These are phyloP conservation scores for Podargus strigoides DNA, from an alignment of 2,797 vertebrate species.

Conservation along the genomic window DNA sequence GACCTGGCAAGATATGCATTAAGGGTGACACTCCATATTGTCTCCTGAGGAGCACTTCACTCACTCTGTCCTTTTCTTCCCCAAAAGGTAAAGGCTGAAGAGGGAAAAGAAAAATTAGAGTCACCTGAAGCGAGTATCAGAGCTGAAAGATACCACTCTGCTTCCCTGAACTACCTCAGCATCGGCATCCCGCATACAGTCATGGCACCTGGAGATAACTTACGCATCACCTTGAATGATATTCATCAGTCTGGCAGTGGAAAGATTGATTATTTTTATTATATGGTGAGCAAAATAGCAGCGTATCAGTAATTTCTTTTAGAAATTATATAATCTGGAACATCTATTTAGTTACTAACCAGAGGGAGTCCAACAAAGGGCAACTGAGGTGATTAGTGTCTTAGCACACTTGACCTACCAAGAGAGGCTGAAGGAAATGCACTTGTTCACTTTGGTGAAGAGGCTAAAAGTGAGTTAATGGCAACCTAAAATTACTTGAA, in stretches of 20 bases:
- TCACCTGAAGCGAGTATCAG: constrained; percentile 19
- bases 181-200: constrained; percentile 52
- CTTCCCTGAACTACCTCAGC: constrained; percentile 57
- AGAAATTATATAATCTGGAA: neutral
- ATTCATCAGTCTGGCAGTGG: constrained; percentile 21
- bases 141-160: constrained; percentile 34
- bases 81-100: constrained; percentile 65
- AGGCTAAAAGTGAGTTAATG: neutral
- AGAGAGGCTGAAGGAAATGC: neutral
- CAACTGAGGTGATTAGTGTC: rapidly evolving
- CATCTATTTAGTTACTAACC: neutral
- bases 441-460: neutral
- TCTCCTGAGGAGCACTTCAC: neutral
- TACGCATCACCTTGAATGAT: constrained; percentile 56
- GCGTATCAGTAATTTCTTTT: neutral
- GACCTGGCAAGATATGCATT: neutral
- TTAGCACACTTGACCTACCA: neutral
- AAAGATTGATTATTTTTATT: constrained; percentile 68
- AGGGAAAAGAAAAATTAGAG: constrained; percentile 34
- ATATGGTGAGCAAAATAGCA: constrained; percentile 57
- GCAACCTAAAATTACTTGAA: neutral
- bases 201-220: constrained; percentile 51
- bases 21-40: neutral
- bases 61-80: neutral
- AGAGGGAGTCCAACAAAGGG: neutral